Base-by-base conservation (phyloP, 2,797 vertebrate species). In the Micrastur ruficollis region DNA sequence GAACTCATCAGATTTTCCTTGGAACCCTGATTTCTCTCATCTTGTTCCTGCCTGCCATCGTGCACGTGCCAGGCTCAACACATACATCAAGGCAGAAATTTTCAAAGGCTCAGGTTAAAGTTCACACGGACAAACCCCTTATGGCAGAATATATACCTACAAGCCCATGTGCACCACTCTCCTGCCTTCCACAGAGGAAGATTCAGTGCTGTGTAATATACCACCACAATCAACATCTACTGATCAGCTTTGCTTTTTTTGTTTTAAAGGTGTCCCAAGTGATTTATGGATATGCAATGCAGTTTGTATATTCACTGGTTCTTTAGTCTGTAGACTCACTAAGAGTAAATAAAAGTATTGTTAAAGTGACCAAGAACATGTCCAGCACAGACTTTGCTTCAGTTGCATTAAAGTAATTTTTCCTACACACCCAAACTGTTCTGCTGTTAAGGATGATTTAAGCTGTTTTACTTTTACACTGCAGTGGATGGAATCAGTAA, bases 401-500 rank as follows among this genome's bases (percentile, higher is more conserved):
- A 71, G 47, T 36, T 71, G 44, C 40, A 71, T 46, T 89, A 52
- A 85, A 81, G 22, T n/a, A 0, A 47, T 70, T 94, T 95, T 91
- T 85, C 81, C 75, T 93, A 85, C 29, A 61, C 9, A 34, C 29
- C 9, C 76, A 44, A 96, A 90, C 49, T 91, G n/a, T 50, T 95
- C 94, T 56, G 59, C 81, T 73, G 13, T 56, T 91, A 56, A 80
- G 18, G 20, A 89, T 95, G 84, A 96, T 95, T 94, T 96, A 95
- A 92, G 52, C 34, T 89, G 90, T 87, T 97, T 92, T 71, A 94
- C 80, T 93, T 94, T 90, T 92, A 92, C 63, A 82, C 61, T 59
- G 72, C 52, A 80, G 78, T 91, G 90, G 78, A 92, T 73, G 23
- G 89, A 94, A 89, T 71, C 89, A 74, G 81, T 92, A 95, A 93